Evolutionary conservation across 2,797 vertebrate species (phyloP), one percentile per base, ranked within the genome.

Genomic region (Acanthornis magna): DNA sequence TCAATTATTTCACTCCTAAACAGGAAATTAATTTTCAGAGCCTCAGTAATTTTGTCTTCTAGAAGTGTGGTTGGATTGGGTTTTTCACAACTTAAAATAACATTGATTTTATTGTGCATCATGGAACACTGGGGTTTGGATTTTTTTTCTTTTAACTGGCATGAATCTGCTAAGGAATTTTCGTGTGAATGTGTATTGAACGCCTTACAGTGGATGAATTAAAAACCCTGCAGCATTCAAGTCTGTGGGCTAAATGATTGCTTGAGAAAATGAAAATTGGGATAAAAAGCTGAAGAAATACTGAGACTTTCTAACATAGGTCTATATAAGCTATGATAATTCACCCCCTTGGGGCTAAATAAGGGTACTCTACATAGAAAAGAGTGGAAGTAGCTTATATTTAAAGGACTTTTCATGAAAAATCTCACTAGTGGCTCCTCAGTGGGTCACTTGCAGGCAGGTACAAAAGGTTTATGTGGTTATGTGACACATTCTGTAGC

Each of bases 11-110:
- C 71, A 84, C 36, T 84, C 42, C 36, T 86, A 81, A 90, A 79
- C 70, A 66, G 74, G 76, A 93, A 93, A 95, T 95, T 88, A 93
- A 91, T 91, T 94, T 95, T 70, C 77, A 93, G 76, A 91, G 40
- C 58, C 60, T 51, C 60, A 42, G 55, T 76, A 86, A 81, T 86
- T 95, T 93, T 87, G 66, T 83, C 85, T 85, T 73, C 34, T 88
- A 78, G 12, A 84, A 78, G 3, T 32, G 16, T 18, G 43, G 17
- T 19, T 84, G 61, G 19, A 29, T 40, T 58, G 38, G 1, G 5
- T 7, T 36, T 50, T 67, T 27, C 73, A 66, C 7, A 38, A 61
- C 6, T 62, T 76, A 55, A 65, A 96, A 71, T 40, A 85, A 38
- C 27, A 54, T 50, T n/a, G 26, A 36, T 78, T 72, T 67, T 38